A percentile compares a stretch with the other conserved stretches of the same genome.
Conservation (phyloP, 30 jellyfish, hydroid and myxozoan genomes). For the Phacellophora camtschatica region DNA sequence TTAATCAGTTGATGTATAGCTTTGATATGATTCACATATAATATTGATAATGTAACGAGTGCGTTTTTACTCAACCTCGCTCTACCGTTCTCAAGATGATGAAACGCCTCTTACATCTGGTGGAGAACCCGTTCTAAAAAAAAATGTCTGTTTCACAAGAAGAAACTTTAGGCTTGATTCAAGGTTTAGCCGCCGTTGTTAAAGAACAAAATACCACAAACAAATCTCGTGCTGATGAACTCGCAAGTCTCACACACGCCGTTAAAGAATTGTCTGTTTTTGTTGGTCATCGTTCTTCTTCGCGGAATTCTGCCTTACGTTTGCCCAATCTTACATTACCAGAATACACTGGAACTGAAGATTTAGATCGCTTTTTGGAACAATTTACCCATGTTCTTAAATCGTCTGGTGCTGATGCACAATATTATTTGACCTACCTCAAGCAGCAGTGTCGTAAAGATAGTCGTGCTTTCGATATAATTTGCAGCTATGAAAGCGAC, state of each 20-base stretch:
- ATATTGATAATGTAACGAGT: too few relatives aligned
- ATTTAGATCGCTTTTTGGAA: neutral
- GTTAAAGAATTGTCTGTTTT: neutral
- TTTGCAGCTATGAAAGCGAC: too few relatives aligned
- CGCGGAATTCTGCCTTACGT: neutral
- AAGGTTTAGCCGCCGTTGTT: conserved; percentile 1
- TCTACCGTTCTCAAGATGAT: too few relatives aligned
- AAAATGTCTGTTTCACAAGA: too few relatives aligned
- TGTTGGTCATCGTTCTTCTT: neutral
- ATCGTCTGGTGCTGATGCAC: neutral
- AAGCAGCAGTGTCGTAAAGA: neutral
- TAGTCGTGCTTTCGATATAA: neutral
- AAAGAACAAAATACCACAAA: neutral
- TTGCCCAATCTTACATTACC: neutral
- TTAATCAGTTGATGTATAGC: too few relatives aligned
- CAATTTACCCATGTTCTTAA: neutral
- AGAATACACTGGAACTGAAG: neutral
- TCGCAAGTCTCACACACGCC: neutral
- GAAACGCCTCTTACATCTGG: too few relatives aligned
- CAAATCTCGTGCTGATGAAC: neutral
- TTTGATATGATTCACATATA: too few relatives aligned
- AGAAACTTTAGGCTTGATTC: too few relatives aligned
- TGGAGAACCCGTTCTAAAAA: too few relatives aligned
- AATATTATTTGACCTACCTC: neutral
- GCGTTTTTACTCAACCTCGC: too few relatives aligned